These are phyloP conservation scores for Heliornis fulica DNA, from an alignment of 2,113 vertebrate genomes.

Conservation along the genomic window DNA sequence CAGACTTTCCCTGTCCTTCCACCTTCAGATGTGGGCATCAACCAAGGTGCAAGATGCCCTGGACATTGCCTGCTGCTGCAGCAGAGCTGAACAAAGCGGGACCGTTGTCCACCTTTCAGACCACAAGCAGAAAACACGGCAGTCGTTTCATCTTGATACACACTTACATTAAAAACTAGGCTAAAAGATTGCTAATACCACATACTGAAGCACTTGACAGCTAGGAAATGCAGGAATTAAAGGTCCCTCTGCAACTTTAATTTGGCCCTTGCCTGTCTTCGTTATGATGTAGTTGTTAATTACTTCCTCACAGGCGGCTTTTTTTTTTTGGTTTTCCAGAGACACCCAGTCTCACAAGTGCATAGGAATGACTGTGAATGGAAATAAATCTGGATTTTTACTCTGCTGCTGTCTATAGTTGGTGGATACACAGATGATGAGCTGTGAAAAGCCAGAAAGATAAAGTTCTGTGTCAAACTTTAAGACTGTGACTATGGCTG, in stretches of 20 bases:
- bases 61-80: rapidly evolving
- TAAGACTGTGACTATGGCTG: not conserved
- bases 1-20: rapidly evolving
- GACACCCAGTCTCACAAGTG: not conserved
- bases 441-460: not conserved
- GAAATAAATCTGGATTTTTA: not conserved
- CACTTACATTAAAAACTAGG: not conserved
- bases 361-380: not conserved
- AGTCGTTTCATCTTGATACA: rapidly evolving
- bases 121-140: rapidly evolving
- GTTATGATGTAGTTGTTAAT: not conserved
- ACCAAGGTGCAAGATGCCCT: rapidly evolving
- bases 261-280: constrained; percentile 6
- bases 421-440: not conserved
- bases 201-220: not conserved
- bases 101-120: rapidly evolving
- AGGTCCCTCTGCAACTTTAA: not conserved
- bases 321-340: not conserved
- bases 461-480: not conserved
- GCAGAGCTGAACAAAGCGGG: rapidly evolving
- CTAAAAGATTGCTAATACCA: not conserved
- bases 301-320: not conserved
- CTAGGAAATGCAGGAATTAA: not conserved
- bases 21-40: rapidly evolving
- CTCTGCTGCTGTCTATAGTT: not conserved